Percentiles rank a stretch among this genome's conserved stretches.
Conservation (phyloP, 2,888 invertebrate genomes). For the Rambutsinella grinnellia region DNA sequence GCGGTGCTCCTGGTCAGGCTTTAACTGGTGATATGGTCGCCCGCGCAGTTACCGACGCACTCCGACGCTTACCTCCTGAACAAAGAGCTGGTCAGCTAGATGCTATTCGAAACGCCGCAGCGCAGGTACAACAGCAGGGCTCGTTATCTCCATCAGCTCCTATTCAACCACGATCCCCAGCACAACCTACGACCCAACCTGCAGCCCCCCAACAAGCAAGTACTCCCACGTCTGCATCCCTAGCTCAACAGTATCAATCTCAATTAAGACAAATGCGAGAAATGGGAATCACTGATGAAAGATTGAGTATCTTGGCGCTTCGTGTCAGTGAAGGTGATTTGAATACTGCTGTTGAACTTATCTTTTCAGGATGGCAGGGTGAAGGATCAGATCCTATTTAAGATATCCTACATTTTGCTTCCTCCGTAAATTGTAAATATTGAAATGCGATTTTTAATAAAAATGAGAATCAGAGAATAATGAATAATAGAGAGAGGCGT, state of each 20-base stretch:
- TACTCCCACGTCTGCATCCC: not conserved
- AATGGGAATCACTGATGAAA: slow-evolving; percentile 89
- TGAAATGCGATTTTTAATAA: too few relatives aligned
- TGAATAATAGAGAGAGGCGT: too few relatives aligned
- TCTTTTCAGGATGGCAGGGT: slow-evolving; percentile 76
- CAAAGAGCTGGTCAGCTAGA: slow-evolving; percentile 55
- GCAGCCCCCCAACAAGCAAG: not conserved
- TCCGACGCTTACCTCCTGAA: slow-evolving; percentile 59
- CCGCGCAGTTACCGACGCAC: slow-evolving; percentile 59
- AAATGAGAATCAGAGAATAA: too few relatives aligned
- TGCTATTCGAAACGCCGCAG: slow-evolving; percentile 53
- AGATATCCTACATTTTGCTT: too few relatives aligned
- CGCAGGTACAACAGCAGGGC: slow-evolving; percentile 36
- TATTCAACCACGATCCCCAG: not conserved
- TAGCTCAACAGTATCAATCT: slow-evolving; percentile 65
- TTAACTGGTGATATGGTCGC: slow-evolving; percentile 59
- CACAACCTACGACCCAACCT: not conserved
- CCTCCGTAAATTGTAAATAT: too few relatives aligned
- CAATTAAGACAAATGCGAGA: slow-evolving; percentile 83
- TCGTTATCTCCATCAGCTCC: not conserved
- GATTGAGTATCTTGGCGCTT: slow-evolving; percentile 86
- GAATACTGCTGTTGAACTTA: slow-evolving; percentile 90
- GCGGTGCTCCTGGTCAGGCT: slow-evolving; percentile 38
- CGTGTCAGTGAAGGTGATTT: slow-evolving; percentile 86
- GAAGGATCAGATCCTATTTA: slow-evolving; percentile 59